A percentile compares a stretch with the other conserved stretches of the same genome.
Conservation (phyloP, 2,797 vertebrate genomes). For the Parauchenoglanis punctatus region DNA sequence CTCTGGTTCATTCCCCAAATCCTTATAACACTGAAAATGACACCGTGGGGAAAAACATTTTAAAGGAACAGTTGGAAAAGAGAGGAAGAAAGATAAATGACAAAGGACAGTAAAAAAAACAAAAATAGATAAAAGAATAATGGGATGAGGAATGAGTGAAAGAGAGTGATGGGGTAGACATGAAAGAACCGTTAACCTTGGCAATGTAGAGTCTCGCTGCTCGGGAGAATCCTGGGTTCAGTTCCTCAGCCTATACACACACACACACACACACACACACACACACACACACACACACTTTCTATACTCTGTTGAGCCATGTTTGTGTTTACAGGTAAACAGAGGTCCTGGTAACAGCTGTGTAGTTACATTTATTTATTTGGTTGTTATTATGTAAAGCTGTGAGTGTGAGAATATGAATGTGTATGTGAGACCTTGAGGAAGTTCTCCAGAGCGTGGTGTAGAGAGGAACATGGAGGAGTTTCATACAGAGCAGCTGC, state of each 20-base stretch:
- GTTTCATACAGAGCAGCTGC: constrained; percentile 82
- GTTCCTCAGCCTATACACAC: constrained; percentile 82
- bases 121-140: not conserved
- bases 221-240: constrained; percentile 89
- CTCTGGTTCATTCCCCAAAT: constrained; percentile 82
- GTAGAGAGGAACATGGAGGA: constrained; percentile 79
- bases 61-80: not conserved
- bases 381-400: not conserved
- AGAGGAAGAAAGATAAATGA: not conserved
- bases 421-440: constrained; percentile 74
- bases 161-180: not conserved
- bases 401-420: not conserved
- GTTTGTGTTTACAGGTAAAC: not conserved
- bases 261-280: constrained; percentile 1
- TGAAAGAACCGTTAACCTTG: constrained; percentile 78
- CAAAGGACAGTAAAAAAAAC: not conserved
- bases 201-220: constrained; percentile 87
- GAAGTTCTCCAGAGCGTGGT: constrained; percentile 89
- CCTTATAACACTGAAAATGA: constrained; percentile 83
- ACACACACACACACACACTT: no score
- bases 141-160: not conserved
- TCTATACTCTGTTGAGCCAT: not conserved
- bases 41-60: not conserved
- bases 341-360: not conserved
- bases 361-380: no score